Base-by-base conservation (phyloP, 2,797 vertebrate genomes). In the Myiotriccus ornatus region DNA sequence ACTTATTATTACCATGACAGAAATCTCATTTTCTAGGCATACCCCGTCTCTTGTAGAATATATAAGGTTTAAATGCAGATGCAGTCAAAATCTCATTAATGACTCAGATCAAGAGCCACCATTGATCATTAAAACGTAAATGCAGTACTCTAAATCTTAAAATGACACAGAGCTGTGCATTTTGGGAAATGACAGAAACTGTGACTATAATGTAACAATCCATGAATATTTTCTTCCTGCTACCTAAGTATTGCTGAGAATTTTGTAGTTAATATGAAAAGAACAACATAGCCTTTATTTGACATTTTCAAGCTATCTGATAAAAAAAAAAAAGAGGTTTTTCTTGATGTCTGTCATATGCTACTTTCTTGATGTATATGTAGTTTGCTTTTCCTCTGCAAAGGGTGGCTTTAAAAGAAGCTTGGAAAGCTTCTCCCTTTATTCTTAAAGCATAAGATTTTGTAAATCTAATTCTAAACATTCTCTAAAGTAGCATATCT, bases 51-150 rank as follows among this genome's bases (percentile, higher is more conserved):
- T 67, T 77, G 53, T 32, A 89, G 79, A 70, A 93, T 63, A 85
- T 55, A 89, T 52, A 84, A 57, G 34, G 28, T 79, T 87, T 86
- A 93, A 92, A 95, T 73, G 65, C 69, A 94, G 70, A 93, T 77
- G 44, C 32, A 93, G 92, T 77, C 63, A 89, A 94, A 95, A 94
- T 81, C 92, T 94, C 85, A 92, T 85, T 94, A 97, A 97, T 92
- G 78, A 93, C 89, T 87, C 83, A 78, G 80, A 96, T 93, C 90
- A 96, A 94, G 90, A 91, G 82, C 62, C 92, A 49, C 69, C 77
- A 95, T 82, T 94, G 89, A 96, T 93, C 39, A 16, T 90, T 86
- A 93, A 88, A 96, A 92, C 15, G 6, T 73, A 94, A 95, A 94
- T 69, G 60, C 35, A 78, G 65, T 77, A 89, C 68, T 94, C 85